phyloP scores from a whole-genome alignment of 2,888 invertebrate species.

The Pterobdella sp. region DNA sequence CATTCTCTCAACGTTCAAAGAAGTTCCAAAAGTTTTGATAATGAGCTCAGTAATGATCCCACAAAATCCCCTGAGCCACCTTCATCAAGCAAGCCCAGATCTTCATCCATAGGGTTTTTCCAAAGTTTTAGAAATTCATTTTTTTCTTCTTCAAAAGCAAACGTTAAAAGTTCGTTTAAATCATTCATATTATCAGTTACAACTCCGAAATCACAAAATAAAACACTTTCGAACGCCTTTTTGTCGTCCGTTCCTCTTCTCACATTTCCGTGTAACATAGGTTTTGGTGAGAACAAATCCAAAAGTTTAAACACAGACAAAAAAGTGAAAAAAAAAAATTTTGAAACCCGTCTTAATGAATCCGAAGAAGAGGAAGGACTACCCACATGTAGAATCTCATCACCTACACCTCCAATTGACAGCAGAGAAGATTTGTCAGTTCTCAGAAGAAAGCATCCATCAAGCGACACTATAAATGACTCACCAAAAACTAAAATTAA shows the following conservation, averaged over 20 bases:
- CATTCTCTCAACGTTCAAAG: background rate
- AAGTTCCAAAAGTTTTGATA: background rate
- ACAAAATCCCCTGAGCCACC: too few species aligned
- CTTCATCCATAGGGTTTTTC: background rate
- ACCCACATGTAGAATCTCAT: conserved; percentile 17
- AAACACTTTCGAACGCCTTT: background rate
- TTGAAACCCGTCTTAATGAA: background rate
- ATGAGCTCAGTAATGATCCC: background rate
- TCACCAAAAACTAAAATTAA: background rate
- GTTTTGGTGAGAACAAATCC: background rate
- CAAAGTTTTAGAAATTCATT: background rate
- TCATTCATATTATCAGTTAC: background rate
- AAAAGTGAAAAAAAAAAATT: background rate
- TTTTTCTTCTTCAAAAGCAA: too few species aligned
- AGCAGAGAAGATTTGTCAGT: background rate
- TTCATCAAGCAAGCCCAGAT: too few species aligned
- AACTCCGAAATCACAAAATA: background rate
- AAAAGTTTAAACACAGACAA: background rate
- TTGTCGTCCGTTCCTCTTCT: background rate
- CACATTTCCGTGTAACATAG: background rate
- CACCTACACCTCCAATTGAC: conserved; percentile 14
- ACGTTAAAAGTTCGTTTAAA: background rate
- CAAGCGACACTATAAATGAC: conserved; percentile 11
- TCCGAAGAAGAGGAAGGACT: too few species aligned
- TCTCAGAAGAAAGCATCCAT: background rate